Percentiles rank a stretch among this genome's conserved stretches.
Evolutionary conservation across 2,797 vertebrate species (phyloP).

Genomic region (Malacoctenus gilli): DNA sequence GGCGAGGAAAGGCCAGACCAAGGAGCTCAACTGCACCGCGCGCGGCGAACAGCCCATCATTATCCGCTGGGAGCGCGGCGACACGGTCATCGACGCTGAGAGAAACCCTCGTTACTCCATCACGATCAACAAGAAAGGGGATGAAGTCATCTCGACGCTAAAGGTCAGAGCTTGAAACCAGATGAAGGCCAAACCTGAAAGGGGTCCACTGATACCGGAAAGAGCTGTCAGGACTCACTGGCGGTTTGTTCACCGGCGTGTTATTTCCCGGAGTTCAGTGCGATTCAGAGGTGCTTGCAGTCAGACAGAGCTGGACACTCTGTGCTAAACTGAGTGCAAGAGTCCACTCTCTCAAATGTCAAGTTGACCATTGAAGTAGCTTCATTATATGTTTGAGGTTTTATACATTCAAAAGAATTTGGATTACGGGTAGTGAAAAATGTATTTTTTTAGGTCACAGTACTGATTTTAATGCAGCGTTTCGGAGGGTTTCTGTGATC

Average conservation of each 20-base stretch:
- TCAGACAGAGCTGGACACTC: background rate
- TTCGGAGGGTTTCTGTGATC: background rate
- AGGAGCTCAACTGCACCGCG: constrained; percentile 95
- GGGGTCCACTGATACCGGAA: background rate
- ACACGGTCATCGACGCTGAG: constrained; percentile 97
- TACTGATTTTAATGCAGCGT: background rate
- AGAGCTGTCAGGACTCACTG: background rate
- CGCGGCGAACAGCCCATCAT: constrained; percentile 97
- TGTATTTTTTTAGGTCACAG: too few relatives aligned
- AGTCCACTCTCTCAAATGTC: too few relatives aligned
- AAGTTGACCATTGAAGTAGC: too few relatives aligned
- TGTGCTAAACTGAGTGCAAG: background rate
- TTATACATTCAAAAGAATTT: too few relatives aligned
- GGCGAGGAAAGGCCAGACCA: constrained; percentile 96
- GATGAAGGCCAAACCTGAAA: background rate
- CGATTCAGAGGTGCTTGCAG: background rate
- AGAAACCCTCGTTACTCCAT: constrained; percentile 95
- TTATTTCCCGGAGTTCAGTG: background rate
- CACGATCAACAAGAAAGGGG: constrained; percentile 92
- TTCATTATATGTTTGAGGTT: too few relatives aligned
- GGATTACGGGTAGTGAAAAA: too few relatives aligned
- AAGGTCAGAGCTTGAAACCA: constrained; percentile 79
- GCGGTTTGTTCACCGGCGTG: background rate
- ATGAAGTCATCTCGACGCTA: constrained; percentile 95
- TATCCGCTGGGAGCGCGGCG: constrained; percentile 97